Conservation (phyloP, 1,140 invertebrate genomes). For the Drosophila orosa region DNA sequence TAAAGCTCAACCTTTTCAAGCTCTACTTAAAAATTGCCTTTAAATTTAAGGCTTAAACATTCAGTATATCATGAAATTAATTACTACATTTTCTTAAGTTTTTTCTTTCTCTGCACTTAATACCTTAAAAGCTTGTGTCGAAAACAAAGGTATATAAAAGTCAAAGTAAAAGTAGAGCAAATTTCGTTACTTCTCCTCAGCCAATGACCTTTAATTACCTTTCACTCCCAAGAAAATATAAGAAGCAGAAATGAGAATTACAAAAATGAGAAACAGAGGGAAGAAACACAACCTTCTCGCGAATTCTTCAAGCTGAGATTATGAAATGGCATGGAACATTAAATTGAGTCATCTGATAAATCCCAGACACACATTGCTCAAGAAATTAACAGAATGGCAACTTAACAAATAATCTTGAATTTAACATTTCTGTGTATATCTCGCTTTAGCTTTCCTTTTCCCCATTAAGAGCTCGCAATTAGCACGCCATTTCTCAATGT, state of each 20-base stretch:
- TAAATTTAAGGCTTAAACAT: not conserved
- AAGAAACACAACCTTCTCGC: slow-evolving; percentile 1
- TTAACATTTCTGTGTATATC: slow-evolving; percentile 8
- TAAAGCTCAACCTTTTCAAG: not conserved
- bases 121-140: slow-evolving; percentile 12
- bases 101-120: slow-evolving; percentile 23
- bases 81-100: not conserved
- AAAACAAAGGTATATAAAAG: slow-evolving; percentile 13
- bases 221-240: slow-evolving; percentile 43
- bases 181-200: slow-evolving; percentile 20
- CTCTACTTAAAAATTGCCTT: not conserved
- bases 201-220: slow-evolving; percentile 66
- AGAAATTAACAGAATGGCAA: slow-evolving; percentile 23
- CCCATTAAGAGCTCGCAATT: slow-evolving; percentile 32
- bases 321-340: slow-evolving; percentile 12
- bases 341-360: slow-evolving; percentile 26
- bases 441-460: not conserved
- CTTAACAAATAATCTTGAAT: slow-evolving; percentile 13
- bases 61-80: not conserved
- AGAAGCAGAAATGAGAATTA: not conserved
- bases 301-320: slow-evolving; percentile 34
- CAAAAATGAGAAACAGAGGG: not conserved
- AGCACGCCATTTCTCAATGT: slow-evolving; percentile 53
- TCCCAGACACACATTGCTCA: slow-evolving; percentile 14
- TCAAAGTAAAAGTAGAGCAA: slow-evolving; percentile 56